Evolutionary conservation across 2,113 vertebrate genomes (phyloP).

Genomic region (Lasiurus borealis): DNA sequence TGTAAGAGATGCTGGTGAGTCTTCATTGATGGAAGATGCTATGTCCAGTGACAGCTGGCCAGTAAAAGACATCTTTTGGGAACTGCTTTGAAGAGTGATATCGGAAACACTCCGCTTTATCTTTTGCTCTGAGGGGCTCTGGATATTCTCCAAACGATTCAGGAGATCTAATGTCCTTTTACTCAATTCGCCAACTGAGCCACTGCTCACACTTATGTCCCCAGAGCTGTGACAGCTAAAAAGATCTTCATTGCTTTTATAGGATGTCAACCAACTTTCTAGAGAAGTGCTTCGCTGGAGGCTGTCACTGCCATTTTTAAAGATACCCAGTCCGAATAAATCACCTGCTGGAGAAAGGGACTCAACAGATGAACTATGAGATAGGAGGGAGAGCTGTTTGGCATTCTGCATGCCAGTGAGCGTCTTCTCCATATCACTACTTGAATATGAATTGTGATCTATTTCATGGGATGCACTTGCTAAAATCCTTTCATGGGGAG

Average conservation of each 20-base stretch:
- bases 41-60: slow-evolving; percentile 85
- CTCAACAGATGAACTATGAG: slow-evolving; percentile 94
- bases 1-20: slow-evolving; percentile 93
- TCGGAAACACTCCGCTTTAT: slow-evolving; percentile 98
- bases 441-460: slow-evolving; percentile 79
- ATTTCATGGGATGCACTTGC: slow-evolving; percentile 78
- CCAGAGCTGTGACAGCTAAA: slow-evolving; percentile 91
- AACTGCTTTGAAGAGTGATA: slow-evolving; percentile 92
- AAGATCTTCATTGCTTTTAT: slow-evolving; percentile 89
- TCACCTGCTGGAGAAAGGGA: slow-evolving; percentile 93
- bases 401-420: slow-evolving; percentile 74
- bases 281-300: slow-evolving; percentile 94
- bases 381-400: slow-evolving; percentile 85
- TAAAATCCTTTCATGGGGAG: slow-evolving; percentile 79
- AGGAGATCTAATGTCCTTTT: slow-evolving; percentile 96
- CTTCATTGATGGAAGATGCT: slow-evolving; percentile 92
- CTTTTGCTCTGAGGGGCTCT: slow-evolving; percentile 92
- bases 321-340: slow-evolving; percentile 90
- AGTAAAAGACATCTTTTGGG: slow-evolving; percentile 88
- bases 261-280: slow-evolving; percentile 93
- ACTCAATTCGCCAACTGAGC: slow-evolving; percentile 94
- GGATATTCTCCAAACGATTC: slow-evolving; percentile 96
- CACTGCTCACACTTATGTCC: slow-evolving; percentile 88
- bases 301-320: slow-evolving; percentile 88
- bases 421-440: slow-evolving; percentile 81